A percentile compares a stretch with the other conserved stretches of the same genome.
phyloP scores from a whole-genome alignment of 2,888 invertebrate species.

The Colostygia pectinataria region DNA sequence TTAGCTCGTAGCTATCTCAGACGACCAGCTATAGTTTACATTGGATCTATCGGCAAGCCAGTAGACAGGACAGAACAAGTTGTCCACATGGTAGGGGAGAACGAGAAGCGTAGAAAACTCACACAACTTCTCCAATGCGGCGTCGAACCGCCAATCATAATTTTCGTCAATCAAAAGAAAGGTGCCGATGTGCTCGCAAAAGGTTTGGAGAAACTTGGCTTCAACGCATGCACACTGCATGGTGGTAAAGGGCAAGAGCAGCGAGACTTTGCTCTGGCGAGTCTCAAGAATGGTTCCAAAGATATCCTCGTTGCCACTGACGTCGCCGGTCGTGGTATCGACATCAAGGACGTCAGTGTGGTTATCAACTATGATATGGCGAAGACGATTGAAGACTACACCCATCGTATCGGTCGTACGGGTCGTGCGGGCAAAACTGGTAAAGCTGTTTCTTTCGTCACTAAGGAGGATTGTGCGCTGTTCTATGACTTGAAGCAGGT shows the following conservation, averaged over 20 bases:
- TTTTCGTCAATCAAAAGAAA: constrained; percentile 99
- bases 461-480: constrained; percentile 96
- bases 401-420: constrained; percentile 99
- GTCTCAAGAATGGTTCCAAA: constrained; percentile 97
- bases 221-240: constrained; percentile 98
- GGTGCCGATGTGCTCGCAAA: constrained; percentile 99
- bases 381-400: constrained; percentile 98
- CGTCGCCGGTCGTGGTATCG: constrained; percentile 99
- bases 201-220: constrained; percentile 97
- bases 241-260: constrained; percentile 99
- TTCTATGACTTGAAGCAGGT: constrained; percentile 99
- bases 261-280: constrained; percentile 98
- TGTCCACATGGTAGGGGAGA: constrained; percentile 96
- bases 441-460: constrained; percentile 97
- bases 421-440: constrained; percentile 99
- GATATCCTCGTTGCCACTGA: constrained; percentile 99
- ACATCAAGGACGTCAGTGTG: constrained; percentile 99
- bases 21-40: constrained; percentile 98
- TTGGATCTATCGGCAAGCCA: constrained; percentile 98
- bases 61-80: constrained; percentile 99
- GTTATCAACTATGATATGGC: constrained; percentile 99
- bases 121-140: constrained; percentile 94
- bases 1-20: constrained; percentile 96
- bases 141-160: constrained; percentile 98
- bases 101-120: constrained; percentile 97